phyloP scores from a whole-genome alignment of 2,797 vertebrate genomes.

The Lates japonicus region DNA sequence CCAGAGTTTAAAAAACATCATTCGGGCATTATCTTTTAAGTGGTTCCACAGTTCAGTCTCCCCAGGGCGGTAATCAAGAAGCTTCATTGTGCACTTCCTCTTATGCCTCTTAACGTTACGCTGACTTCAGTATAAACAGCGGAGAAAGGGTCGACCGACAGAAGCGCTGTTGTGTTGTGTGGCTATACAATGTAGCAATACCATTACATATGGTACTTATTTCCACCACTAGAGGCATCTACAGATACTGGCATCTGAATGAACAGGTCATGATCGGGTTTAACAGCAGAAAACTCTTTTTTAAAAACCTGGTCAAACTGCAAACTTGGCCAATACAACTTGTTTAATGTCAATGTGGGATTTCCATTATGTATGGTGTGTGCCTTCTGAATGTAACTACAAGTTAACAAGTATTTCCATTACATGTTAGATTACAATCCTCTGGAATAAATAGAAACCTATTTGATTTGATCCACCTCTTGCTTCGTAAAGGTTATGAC shows the following conservation, averaged over 20 bases:
- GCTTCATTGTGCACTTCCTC: slow-evolving; percentile 82
- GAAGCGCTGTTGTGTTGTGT: slow-evolving; percentile 48
- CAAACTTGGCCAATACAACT: background rate
- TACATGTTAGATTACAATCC: slow-evolving; percentile 8
- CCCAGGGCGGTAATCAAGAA: slow-evolving; percentile 84
- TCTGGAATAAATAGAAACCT: slow-evolving; percentile 7
- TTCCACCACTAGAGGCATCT: slow-evolving; percentile 24
- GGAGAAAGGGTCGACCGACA: slow-evolving; percentile 50
- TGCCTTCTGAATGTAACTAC: slow-evolving; percentile 3
- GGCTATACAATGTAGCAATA: background rate
- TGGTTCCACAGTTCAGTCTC: slow-evolving; percentile 83
- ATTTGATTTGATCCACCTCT: background rate
- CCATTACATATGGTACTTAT: background rate
- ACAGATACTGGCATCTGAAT: background rate
- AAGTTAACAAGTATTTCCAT: slow-evolving; percentile 17
- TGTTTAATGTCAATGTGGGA: background rate
- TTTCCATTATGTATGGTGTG: background rate
- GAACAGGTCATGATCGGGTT: background rate
- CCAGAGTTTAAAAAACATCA: slow-evolving; percentile 86
- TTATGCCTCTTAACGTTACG: slow-evolving; percentile 78
- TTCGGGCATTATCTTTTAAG: slow-evolving; percentile 87
- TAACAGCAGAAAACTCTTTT: background rate
- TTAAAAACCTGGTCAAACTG: background rate
- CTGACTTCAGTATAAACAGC: slow-evolving; percentile 82
- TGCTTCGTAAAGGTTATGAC: slow-evolving; percentile 42